phyloP scores from a whole-genome alignment of 2,888 invertebrate species.

The Atethmia centrago region DNA sequence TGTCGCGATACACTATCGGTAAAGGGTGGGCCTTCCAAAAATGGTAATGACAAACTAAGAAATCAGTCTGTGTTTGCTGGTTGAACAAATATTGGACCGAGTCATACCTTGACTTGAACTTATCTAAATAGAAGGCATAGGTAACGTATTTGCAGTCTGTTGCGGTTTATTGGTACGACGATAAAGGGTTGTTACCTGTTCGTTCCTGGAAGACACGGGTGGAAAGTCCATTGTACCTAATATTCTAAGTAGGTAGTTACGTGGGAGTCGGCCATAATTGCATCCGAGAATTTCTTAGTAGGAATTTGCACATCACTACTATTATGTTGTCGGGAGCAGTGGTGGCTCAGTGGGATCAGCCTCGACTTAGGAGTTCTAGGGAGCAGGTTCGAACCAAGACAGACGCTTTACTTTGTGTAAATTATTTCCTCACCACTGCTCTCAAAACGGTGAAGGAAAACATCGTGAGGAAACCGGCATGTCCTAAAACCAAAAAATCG shows the following conservation, averaged over 20 bases:
- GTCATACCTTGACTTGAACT: slow-evolving; percentile 55
- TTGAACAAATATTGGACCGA: slow-evolving; percentile 70
- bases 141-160: slow-evolving; percentile 39
- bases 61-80: slow-evolving; percentile 81
- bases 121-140: slow-evolving; percentile 39
- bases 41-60: slow-evolving; percentile 83
- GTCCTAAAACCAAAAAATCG: no score
- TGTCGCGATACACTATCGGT: slow-evolving; percentile 79
- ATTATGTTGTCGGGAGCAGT: no score
- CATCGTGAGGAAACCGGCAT: no score
- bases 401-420: no score
- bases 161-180: neutral
- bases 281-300: neutral
- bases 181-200: slow-evolving; percentile 18
- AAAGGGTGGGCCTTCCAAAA: slow-evolving; percentile 83
- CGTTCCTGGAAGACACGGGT: neutral
- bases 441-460: no score
- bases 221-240: neutral
- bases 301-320: neutral
- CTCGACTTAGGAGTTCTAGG: no score
- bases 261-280: neutral
- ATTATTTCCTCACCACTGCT: no score
- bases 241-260: neutral
- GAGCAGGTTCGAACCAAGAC: no score
- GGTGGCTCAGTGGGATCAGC: no score